phyloP scores from a whole-genome alignment of 2,113 vertebrate species.

The Lichenostomus cassidix region DNA sequence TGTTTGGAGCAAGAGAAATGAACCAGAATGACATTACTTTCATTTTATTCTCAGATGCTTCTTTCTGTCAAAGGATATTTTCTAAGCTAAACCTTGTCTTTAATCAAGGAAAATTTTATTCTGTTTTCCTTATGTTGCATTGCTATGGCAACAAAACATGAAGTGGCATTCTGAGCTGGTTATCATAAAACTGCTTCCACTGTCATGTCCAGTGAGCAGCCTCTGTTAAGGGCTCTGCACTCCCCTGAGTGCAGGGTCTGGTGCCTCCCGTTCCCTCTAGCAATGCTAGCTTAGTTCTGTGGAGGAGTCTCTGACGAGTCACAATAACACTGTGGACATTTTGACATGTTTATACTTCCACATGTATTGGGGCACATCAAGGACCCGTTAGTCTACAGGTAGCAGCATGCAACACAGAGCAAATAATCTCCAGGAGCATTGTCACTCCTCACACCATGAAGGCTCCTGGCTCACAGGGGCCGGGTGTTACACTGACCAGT shows the following conservation, averaged over 20 bases:
- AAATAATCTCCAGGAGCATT: neutral
- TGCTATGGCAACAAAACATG: neutral
- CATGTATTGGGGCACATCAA: neutral
- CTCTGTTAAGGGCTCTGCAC: neutral
- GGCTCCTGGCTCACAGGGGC: neutral
- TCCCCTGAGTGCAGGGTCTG: neutral
- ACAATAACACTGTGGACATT: neutral
- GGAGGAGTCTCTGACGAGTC: neutral
- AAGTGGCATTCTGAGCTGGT: neutral
- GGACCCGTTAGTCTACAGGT: neutral
- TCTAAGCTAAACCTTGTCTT: constrained; percentile 6
- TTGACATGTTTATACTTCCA: neutral
- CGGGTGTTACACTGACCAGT: rapidly evolving
- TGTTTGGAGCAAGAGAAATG: neutral
- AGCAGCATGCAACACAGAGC: neutral
- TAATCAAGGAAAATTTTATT: constrained; percentile 21
- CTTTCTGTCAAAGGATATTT: constrained; percentile 22
- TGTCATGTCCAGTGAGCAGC: neutral
- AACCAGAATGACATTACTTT: neutral
- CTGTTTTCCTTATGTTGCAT: neutral
- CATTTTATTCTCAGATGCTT: constrained; percentile 1
- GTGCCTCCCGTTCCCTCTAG: neutral
- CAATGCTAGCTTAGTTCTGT: neutral
- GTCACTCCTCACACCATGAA: neutral
- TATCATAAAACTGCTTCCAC: neutral